These are phyloP conservation scores for Danio kyathit DNA, from an alignment of 2,797 vertebrate genomes.

Conservation along the genomic window DNA sequence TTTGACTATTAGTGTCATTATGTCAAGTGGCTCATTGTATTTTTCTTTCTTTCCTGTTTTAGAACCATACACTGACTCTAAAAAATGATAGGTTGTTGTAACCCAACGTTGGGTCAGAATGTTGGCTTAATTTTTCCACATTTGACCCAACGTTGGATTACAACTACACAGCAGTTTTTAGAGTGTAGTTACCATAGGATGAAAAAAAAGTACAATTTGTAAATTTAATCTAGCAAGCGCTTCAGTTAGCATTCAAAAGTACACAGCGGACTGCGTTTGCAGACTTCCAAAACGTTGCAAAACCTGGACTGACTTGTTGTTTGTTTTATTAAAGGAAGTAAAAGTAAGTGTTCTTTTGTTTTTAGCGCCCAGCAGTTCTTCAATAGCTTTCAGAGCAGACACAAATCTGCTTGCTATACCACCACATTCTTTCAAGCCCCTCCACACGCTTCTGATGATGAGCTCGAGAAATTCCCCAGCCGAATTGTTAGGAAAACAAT, in stretches of 20 bases:
- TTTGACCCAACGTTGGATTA: no score
- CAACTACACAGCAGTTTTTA: no score
- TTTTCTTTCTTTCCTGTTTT: no score
- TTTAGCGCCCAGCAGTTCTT: not conserved
- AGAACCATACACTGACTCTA: no score
- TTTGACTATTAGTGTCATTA: not conserved
- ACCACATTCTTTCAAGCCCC: not conserved
- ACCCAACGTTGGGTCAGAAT: no score
- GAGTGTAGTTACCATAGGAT: no score
- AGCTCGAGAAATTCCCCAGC: slow-evolving; percentile 24
- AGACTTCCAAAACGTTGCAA: not conserved
- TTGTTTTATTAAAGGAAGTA: not conserved
- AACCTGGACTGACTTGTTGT: not conserved
- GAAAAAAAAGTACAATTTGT: no score
- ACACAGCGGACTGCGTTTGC: not conserved
- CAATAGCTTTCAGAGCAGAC: slow-evolving; percentile 3
- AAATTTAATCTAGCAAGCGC: not conserved
- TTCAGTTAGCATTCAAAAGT: not conserved
- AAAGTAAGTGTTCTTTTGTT: not conserved
- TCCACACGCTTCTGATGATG: not conserved
- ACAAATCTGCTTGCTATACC: not conserved
- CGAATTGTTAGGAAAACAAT: slow-evolving; percentile 35
- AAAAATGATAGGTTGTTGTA: no score
- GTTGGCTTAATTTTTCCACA: no score
- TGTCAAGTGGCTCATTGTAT: no score